phyloP scores from a whole-genome alignment of 2,888 invertebrate genomes.

The Augochlorella aurata region DNA sequence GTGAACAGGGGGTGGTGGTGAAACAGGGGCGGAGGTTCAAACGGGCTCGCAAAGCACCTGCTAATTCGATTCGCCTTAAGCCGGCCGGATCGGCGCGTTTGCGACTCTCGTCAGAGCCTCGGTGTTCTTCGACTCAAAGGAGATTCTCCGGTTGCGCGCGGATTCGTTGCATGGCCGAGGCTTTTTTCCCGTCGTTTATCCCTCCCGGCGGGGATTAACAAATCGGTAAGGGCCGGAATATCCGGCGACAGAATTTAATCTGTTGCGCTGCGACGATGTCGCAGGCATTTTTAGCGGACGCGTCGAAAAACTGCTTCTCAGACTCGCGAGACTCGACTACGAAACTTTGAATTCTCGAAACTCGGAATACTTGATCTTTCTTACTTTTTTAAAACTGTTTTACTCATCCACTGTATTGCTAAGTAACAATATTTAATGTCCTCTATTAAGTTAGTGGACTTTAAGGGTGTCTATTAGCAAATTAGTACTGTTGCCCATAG shows the following conservation, averaged over 20 bases:
- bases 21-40: background rate
- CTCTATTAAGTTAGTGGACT: no score
- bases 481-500: no score
- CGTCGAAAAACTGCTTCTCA: no score
- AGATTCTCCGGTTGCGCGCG: conserved; percentile 1
- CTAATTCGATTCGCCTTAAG: conserved; percentile 12
- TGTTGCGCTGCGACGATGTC: background rate
- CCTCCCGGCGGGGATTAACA: background rate
- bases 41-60: background rate
- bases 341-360: no score
- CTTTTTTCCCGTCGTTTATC: conserved; percentile 7
- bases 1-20: background rate
- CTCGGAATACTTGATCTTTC: no score
- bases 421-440: no score
- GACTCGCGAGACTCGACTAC: no score
- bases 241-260: background rate
- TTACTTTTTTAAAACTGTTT: no score
- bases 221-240: background rate
- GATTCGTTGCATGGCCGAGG: background rate
- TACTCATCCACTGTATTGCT: no score
- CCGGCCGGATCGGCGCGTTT: conserved; percentile 4
- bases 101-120: background rate
- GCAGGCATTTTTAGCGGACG: no score
- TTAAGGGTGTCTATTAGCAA: no score
- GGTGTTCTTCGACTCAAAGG: conserved; percentile 14